phyloP scores from a whole-genome alignment of 30 jellyfish, hydroid and myxozoan species.

The Turritopsis dohrnii region DNA sequence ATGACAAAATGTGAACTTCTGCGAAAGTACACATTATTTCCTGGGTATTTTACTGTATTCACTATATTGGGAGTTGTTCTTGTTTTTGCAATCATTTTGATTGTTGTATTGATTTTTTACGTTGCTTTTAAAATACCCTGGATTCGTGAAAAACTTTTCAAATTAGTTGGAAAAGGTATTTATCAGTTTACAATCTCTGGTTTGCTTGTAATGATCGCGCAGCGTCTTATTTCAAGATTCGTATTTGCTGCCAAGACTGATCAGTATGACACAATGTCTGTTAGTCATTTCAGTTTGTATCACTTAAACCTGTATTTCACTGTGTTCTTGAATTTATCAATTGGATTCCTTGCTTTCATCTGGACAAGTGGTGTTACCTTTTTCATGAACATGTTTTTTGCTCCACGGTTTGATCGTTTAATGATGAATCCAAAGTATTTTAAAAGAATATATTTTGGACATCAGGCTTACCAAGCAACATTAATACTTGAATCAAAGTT shows the following conservation, averaged over 20 bases:
- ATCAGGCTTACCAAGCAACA: background rate
- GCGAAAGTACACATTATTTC: background rate
- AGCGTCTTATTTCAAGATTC: background rate
- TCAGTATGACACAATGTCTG: background rate
- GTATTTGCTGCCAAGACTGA: background rate
- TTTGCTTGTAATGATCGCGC: background rate
- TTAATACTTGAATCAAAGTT: background rate
- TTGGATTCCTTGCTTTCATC: background rate
- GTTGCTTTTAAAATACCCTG: background rate
- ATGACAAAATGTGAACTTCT: background rate
- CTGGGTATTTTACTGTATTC: background rate
- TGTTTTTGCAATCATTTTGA: background rate
- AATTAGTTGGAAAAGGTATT: background rate
- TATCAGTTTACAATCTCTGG: background rate
- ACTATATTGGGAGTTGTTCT: background rate
- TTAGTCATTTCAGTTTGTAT: background rate
- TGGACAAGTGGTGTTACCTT: background rate
- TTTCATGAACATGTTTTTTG: background rate
- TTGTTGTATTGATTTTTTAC: background rate
- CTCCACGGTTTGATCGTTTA: background rate
- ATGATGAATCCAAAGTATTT: background rate
- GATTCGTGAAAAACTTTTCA: background rate
- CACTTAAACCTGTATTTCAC: background rate
- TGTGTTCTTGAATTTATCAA: background rate
- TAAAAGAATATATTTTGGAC: background rate